Evolutionary conservation across 2,888 invertebrate species (phyloP).

Genomic region (Callyntrura guangdongensis): DNA sequence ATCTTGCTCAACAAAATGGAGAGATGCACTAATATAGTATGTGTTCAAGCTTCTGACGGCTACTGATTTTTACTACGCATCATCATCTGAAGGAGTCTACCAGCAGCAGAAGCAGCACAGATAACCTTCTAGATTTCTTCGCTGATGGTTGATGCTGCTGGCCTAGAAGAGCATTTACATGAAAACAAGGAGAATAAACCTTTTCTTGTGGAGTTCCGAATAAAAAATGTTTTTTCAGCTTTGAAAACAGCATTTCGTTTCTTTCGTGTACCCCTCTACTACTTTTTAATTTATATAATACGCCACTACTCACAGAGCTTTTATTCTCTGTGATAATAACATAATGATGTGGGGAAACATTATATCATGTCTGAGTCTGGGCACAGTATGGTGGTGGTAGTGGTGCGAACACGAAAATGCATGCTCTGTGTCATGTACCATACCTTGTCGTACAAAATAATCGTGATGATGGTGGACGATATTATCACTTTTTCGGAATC

Average conservation of each 20-base stretch:
- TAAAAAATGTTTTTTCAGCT: conserved; percentile 74
- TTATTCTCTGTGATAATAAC: conserved; percentile 16
- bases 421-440: not conserved
- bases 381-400: not conserved
- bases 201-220: conserved; percentile 57
- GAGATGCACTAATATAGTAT: conserved; percentile 18
- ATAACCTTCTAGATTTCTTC: conserved; percentile 71
- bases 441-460: not conserved
- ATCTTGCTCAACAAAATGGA: conserved; percentile 21
- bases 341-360: conserved; percentile 39
- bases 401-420: not conserved
- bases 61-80: conserved; percentile 53
- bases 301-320: not conserved
- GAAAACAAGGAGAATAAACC: conserved; percentile 55
- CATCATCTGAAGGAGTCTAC: not conserved
- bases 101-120: conserved; percentile 15
- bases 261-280: conserved; percentile 4
- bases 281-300: not conserved
- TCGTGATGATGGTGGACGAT: conserved; percentile 31
- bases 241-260: conserved; percentile 45
- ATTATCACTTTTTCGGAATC: conserved; percentile 10
- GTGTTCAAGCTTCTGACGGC: not conserved
- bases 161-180: conserved; percentile 54
- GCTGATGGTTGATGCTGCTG: conserved; percentile 30
- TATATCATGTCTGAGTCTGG: conserved; percentile 9